These are phyloP conservation scores for Megalopta genalis DNA, from an alignment of 1,140 invertebrate genomes.

Conservation along the genomic window DNA sequence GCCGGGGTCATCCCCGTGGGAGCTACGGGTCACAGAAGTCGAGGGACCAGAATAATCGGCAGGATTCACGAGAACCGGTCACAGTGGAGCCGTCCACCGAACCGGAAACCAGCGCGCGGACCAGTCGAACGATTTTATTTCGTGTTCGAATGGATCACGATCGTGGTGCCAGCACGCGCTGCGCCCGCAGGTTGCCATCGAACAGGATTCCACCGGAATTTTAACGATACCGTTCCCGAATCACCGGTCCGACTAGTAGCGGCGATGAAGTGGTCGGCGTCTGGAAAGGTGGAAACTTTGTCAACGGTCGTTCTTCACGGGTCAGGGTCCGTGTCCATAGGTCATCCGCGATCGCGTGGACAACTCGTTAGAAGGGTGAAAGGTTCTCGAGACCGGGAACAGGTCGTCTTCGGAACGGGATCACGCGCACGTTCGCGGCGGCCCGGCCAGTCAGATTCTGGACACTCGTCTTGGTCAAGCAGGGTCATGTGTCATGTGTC, in stretches of 20 bases:
- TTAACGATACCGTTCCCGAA: conserved; percentile 10
- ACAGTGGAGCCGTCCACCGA: conserved; percentile 25
- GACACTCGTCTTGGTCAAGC: conserved; percentile 14
- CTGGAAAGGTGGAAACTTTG: conserved; percentile 35
- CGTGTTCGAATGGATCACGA: conserved; percentile 23
- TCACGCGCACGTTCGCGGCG: conserved; percentile 47
- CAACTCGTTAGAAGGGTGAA: conserved; percentile 57
- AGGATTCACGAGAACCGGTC: conserved; percentile 27
- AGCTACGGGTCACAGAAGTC: conserved; percentile 69
- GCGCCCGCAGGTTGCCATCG: conserved; percentile 47
- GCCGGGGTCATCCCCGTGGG: conserved; percentile 70
- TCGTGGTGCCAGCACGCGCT: conserved; percentile 54
- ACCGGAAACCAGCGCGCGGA: conserved; percentile 61
- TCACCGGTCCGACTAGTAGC: conserved; percentile 14
- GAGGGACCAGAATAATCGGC: conserved; percentile 59
- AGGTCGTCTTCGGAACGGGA: conserved; percentile 50
- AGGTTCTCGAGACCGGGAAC: conserved; percentile 47
- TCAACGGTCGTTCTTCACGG: conserved; percentile 57
- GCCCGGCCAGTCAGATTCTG: conserved; percentile 8
- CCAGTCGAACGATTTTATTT: conserved; percentile 57
- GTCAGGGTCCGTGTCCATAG: conserved; percentile 10
- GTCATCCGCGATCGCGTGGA: conserved; percentile 63
- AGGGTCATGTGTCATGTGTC: conserved; percentile 69
- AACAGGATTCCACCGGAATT: background rate
- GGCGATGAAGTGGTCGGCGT: conserved; percentile 22